Conservation (phyloP, 1,140 invertebrate species). For the Cepaea nemoralis region DNA sequence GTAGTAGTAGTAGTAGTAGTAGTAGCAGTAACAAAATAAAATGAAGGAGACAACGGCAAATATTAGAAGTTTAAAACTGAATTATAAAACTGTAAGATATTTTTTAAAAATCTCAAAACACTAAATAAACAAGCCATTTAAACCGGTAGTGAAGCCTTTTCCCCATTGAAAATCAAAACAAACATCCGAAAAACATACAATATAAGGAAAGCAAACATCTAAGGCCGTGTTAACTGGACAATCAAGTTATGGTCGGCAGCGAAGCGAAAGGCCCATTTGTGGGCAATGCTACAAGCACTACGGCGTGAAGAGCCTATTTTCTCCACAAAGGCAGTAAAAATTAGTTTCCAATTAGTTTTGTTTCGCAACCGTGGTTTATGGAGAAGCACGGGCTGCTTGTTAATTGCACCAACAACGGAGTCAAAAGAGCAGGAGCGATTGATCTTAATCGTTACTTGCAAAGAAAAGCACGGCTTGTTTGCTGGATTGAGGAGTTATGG, state of each 20-base stretch:
- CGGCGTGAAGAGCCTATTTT: neutral
- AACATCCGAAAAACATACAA: neutral
- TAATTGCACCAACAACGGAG: constrained; percentile 1
- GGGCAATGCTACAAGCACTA: neutral
- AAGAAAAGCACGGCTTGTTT: neutral
- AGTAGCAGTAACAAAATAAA: too few species aligned
- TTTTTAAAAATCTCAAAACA: too few species aligned
- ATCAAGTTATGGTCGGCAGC: neutral
- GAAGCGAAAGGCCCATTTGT: neutral
- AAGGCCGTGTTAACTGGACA: neutral
- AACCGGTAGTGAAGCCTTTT: too few species aligned
- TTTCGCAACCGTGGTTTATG: neutral
- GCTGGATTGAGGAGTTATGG: neutral
- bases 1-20: too few species aligned
- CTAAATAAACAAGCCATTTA: too few species aligned
- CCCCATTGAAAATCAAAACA: neutral
- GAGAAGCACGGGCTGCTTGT: neutral
- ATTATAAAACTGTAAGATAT: too few species aligned
- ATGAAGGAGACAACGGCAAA: too few species aligned
- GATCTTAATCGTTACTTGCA: neutral
- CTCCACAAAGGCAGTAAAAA: constrained; percentile 9
- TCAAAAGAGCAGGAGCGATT: constrained; percentile 15
- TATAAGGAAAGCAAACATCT: constrained; percentile 9
- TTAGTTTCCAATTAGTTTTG: constrained; percentile 20
- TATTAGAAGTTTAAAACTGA: too few species aligned